Evolutionary conservation across 2,888 invertebrate species (phyloP).

Genomic region (Hypolimnas misippus): DNA sequence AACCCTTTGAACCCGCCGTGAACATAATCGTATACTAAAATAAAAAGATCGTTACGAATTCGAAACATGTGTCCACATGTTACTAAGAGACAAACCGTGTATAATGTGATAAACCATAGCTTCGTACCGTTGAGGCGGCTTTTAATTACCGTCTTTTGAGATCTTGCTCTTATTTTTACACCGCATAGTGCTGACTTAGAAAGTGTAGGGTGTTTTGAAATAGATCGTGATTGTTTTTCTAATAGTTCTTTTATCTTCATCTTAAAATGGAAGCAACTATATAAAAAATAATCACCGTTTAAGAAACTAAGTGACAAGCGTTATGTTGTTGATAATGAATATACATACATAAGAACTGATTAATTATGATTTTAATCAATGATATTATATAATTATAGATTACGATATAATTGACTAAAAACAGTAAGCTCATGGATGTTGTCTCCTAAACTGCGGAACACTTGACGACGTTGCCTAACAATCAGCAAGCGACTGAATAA

Average conservation of each 20-base stretch:
- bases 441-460: too few relatives aligned
- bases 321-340: too few relatives aligned
- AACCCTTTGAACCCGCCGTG: conserved; percentile 76
- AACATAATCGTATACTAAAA: conserved; percentile 72
- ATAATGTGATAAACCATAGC: conserved; percentile 72
- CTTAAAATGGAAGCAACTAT: conserved; percentile 26
- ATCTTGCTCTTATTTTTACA: conserved; percentile 39
- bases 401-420: too few relatives aligned
- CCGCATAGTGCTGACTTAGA: conserved; percentile 36
- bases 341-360: too few relatives aligned
- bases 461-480: too few relatives aligned
- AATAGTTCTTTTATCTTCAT: conserved; percentile 34
- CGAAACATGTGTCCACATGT: conserved; percentile 78
- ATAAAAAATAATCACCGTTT: conserved; percentile 32
- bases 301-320: conserved; percentile 19
- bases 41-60: conserved; percentile 71
- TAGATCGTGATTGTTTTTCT: conserved; percentile 36
- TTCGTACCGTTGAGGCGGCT: conserved; percentile 47
- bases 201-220: conserved; percentile 35
- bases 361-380: too few relatives aligned
- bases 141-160: conserved; percentile 50
- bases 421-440: too few relatives aligned
- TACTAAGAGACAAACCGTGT: conserved; percentile 71
- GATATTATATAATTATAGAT: too few relatives aligned
- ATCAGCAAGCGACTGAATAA: too few relatives aligned